Base-by-base conservation (phyloP, 2,888 invertebrate genomes). In the Alloplasta piceator region DNA sequence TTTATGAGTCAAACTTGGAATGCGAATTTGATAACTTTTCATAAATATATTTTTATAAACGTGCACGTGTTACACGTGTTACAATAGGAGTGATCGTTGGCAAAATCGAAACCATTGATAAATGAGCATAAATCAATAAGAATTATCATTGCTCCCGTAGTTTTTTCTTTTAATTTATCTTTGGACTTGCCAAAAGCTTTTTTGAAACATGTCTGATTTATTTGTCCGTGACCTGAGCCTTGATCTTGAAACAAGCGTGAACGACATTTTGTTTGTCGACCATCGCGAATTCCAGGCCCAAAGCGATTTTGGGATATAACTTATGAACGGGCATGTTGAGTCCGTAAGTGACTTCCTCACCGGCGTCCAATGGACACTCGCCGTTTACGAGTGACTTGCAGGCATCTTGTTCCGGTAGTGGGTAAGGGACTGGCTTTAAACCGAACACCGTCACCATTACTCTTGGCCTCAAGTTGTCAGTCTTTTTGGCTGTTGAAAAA, bases 281-380 rank as follows among this genome's bases (percentile, higher is more conserved):
- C 26, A 92, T 80, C 0, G 84, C 60, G 12, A 91, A 86, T 64
- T 89, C 84, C 39, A 91, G 83, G 41, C 14, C 76, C 48, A 91
- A 4, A 0, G 55, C 0, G 5, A 91, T 10, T 14, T 71, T 84
- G 0, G 91, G 92, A 56, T 89, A 92, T 0, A 0, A 0, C 5
- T 50, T 36, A 1, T 84, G 77, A 16, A 92, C 75, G 0, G 89
- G 89, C 89, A 92, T 89, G 0, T 9, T 43, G 4, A 92, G 80
- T 0, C n/a, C 36, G 77, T 91, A 92, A 9, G 90, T 91, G 6
- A 87, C 88, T 0, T 74, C 36, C 48, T 92, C 89, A 0, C 86
- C 89, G 5, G 82, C 58, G 7, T 87, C 83, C 80, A 92, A 80
- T 0, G 92, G 92, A 64, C 92, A 92, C 36, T 88, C 82, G 5